Base-by-base conservation (phyloP, 1,140 invertebrate species). In the Brachionus angularis region DNA sequence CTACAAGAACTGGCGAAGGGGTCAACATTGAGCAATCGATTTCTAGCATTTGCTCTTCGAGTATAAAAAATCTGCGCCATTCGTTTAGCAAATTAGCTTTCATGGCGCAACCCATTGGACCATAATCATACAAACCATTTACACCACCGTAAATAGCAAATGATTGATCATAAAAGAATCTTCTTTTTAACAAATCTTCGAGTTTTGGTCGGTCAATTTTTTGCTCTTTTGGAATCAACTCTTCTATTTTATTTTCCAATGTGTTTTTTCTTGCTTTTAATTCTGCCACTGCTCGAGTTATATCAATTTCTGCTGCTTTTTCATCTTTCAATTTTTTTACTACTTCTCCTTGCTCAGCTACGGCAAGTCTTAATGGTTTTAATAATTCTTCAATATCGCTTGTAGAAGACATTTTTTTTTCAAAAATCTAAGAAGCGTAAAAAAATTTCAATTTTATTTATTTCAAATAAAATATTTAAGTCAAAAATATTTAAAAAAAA, bases 11-110 rank as follows among this genome's bases (percentile, higher is more conserved):
- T 21, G 89, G 86, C 80, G 98, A 95, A 0, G 96, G 95, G 1
- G 96, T 99, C 42, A 99, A 80, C 78, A 96, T 92, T 0, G 93
- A 93, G 79, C 93, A 96, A 79, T 98, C 94, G 5, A 99, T 93
- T 84, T 99, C 95, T 25, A 98, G 83, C 94, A 99, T 98, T 79
- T 95, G 90, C 77, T 99, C 96, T 78, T 96, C 91, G 0, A 98
- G 83, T 16, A 98, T 88, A 80, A 99, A 99, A 80, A 93, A 94
- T 73, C 90, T 93, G 72, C 94, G 86, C 96, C 96, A 99, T 10
- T 87, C 83, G 75, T 89, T 87, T 8, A 99, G 83, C 74, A 99
- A 87, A 81, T 99, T 99, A 8, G 89, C 86, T 83, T 98, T 98
- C 10, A 98, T 87, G 0, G 94, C 92, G 85, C 95, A 98, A 3